These are phyloP conservation scores for Heterochromis multidens DNA, from an alignment of 2,113 vertebrate species.

Conservation along the genomic window DNA sequence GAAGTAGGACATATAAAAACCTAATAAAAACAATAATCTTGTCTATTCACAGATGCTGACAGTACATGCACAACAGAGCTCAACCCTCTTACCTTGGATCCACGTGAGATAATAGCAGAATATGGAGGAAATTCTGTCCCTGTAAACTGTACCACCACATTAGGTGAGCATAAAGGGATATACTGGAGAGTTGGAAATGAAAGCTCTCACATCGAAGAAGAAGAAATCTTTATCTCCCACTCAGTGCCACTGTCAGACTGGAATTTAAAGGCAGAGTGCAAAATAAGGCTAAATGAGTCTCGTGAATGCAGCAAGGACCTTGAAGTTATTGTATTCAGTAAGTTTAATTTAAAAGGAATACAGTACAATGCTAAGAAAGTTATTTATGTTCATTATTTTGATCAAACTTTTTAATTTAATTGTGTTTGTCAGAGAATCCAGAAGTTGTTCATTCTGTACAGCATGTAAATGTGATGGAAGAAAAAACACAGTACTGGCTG, in stretches of 20 bases:
- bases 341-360: constrained; percentile 25
- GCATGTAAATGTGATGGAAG: neutral
- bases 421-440: constrained; percentile 50
- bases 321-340: constrained; percentile 54
- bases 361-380: neutral
- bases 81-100: neutral
- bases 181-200: neutral
- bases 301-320: neutral
- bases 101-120: constrained; percentile 10
- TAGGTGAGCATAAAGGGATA: rapidly evolving
- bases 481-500: constrained; percentile 23
- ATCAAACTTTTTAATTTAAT: neutral
- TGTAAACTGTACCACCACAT: constrained; percentile 31
- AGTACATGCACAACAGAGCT: neutral
- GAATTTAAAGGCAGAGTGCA: constrained; percentile 16
- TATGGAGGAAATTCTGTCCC: neutral
- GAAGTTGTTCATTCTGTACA: neutral
- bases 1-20: neutral
- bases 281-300: neutral
- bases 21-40: neutral
- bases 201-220: rapidly evolving
- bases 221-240: rapidly evolving
- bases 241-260: neutral
- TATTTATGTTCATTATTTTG: no score
- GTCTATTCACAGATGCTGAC: constrained; percentile 23